A percentile compares a stretch with the other conserved stretches of the same genome.
Evolutionary conservation across 2,113 vertebrate genomes (phyloP).

Genomic region (Chaetodon trifascialis): DNA sequence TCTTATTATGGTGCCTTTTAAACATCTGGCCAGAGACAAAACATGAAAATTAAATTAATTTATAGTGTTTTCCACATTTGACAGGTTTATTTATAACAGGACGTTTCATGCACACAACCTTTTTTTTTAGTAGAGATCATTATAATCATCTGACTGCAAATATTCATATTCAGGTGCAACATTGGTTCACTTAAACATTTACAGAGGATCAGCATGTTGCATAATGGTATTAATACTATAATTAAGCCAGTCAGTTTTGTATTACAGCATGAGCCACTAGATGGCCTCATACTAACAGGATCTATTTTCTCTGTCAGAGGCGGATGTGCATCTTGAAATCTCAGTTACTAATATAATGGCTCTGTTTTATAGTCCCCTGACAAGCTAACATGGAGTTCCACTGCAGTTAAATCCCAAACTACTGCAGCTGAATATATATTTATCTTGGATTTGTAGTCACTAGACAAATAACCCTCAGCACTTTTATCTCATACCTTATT

Average conservation of each 20-base stretch:
- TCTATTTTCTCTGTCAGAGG: background rate
- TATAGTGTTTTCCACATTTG: background rate
- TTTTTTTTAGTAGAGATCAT: background rate
- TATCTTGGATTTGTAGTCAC: background rate
- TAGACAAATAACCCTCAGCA: background rate
- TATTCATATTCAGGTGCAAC: background rate
- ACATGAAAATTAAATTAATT: background rate
- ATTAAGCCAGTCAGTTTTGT: background rate
- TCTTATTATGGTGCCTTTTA: background rate
- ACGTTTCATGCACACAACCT: background rate
- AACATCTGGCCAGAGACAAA: background rate
- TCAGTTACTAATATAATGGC: background rate
- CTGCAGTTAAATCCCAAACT: constrained; percentile 2
- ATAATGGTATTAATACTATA: constrained; percentile 43
- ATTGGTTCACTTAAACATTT: background rate
- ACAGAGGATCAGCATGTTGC: constrained; percentile 37
- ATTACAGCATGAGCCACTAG: constrained; percentile 59
- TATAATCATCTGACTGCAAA: background rate
- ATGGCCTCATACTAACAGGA: constrained; percentile 43
- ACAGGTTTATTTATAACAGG: background rate
- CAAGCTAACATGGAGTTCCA: constrained; percentile 3
- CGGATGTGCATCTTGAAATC: background rate
- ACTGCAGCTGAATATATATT: background rate
- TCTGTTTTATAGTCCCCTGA: background rate
- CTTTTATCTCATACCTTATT: background rate